phyloP scores from a whole-genome alignment of 1,140 invertebrate genomes.

The Drosophila oshimai region DNA sequence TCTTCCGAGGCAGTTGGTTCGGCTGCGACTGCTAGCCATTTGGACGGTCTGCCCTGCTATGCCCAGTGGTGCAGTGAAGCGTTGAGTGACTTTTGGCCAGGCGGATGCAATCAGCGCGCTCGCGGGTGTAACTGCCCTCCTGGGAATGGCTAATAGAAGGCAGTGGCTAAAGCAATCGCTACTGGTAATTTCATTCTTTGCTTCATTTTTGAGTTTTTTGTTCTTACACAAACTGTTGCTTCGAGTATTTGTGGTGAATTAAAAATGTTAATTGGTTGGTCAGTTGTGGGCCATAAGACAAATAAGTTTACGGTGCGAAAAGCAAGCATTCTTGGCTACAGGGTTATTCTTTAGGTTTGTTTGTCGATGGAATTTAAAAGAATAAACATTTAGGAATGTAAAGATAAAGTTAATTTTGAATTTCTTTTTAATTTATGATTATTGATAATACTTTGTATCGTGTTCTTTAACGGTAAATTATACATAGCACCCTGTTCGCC shows the following conservation, averaged over 20 bases:
- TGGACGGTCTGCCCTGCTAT: conserved; percentile 42
- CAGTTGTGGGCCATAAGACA: conserved; percentile 28
- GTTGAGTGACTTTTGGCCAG: conserved; percentile 43
- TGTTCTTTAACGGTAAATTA: neutral
- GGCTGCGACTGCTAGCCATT: conserved; percentile 30
- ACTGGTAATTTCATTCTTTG: conserved; percentile 16
- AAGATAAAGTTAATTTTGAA: no score
- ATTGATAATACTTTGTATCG: no score
- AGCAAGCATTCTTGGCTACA: conserved; percentile 22
- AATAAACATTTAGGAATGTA: no score
- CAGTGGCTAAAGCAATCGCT: conserved; percentile 13
- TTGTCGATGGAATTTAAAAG: no score
- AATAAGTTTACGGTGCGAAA: conserved; percentile 37
- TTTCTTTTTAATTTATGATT: no score
- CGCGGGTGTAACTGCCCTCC: conserved; percentile 25
- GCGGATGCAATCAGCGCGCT: conserved; percentile 52
- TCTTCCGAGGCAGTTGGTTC: conserved; percentile 15
- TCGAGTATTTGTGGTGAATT: conserved; percentile 72
- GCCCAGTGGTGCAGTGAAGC: conserved; percentile 58
- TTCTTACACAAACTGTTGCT: conserved; percentile 72
- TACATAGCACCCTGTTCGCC: conserved; percentile 45
- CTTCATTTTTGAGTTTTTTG: conserved; percentile 30
- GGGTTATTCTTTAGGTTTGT: no score
- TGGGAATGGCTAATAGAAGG: conserved; percentile 36
- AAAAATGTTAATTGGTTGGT: conserved; percentile 50